These are phyloP conservation scores for Aphaenogaster rudis DNA, from an alignment of 1,140 invertebrate genomes.

Conservation along the genomic window DNA sequence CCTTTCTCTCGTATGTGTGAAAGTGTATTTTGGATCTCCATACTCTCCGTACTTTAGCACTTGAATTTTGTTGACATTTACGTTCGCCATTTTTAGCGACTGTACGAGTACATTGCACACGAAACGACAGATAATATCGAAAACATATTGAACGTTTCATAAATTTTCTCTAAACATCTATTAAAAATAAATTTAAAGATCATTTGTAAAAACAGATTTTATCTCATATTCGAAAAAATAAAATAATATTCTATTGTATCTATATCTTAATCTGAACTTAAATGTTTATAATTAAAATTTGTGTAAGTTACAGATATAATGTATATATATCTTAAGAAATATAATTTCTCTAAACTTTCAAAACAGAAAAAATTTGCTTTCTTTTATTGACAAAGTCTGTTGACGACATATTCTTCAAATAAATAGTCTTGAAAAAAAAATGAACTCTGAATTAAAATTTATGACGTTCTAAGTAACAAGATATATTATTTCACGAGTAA, in stretches of 20 bases:
- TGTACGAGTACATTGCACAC: background rate
- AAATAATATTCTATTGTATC: background rate
- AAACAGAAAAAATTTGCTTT: background rate
- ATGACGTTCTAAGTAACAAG: background rate
- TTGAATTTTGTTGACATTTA: constrained; percentile 45
- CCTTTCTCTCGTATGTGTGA: background rate
- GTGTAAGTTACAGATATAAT: background rate
- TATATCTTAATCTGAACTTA: constrained; percentile 8
- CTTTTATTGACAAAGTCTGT: background rate
- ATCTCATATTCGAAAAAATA: background rate
- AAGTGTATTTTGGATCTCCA: constrained; percentile 30
- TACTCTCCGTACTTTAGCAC: background rate
- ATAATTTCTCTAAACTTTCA: background rate
- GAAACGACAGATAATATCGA: background rate
- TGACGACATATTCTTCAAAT: background rate
- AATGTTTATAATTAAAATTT: constrained; percentile 8
- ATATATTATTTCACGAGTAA: background rate
- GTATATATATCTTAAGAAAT: background rate
- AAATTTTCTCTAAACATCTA: background rate
- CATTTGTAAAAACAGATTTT: background rate
- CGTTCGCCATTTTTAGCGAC: constrained; percentile 19
- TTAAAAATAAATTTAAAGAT: constrained; percentile 16
- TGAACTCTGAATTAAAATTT: background rate
- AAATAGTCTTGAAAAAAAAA: constrained; percentile 1
- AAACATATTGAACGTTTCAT: background rate